Conservation (phyloP, 1,140 invertebrate species). For the Drosophila bocqueti region DNA sequence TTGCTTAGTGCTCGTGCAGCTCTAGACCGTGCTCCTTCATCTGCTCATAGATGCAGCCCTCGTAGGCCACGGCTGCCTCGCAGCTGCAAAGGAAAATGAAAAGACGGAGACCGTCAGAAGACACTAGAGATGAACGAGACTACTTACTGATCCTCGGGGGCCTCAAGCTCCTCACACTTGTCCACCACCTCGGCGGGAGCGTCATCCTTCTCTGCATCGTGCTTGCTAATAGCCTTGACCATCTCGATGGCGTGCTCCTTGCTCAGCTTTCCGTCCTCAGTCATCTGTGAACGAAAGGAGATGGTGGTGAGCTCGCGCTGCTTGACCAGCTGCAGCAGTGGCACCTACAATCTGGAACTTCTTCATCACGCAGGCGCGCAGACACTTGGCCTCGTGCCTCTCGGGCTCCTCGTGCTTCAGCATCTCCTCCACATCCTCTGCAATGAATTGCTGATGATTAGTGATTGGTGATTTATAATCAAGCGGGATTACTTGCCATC, state of each 20-base stretch:
- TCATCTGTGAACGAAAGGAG: slow-evolving; percentile 45
- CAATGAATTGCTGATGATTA: background rate
- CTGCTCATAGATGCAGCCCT: slow-evolving; percentile 59
- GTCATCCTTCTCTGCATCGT: slow-evolving; percentile 55
- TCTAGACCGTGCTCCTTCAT: slow-evolving; percentile 61
- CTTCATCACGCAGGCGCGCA: slow-evolving; percentile 74
- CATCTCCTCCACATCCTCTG: slow-evolving; percentile 69
- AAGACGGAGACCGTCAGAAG: background rate
- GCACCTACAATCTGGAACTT: slow-evolving; percentile 72
- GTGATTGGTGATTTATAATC: background rate
- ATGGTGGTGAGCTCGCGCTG: background rate
- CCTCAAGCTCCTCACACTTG: slow-evolving; percentile 56
- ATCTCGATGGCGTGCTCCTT: slow-evolving; percentile 59
- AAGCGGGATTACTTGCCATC: slow-evolving; percentile 48
- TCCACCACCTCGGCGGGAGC: slow-evolving; percentile 53
- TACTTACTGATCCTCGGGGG: slow-evolving; percentile 73
- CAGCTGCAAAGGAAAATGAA: slow-evolving; percentile 30
- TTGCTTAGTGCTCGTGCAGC: slow-evolving; percentile 31
- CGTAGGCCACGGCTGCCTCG: slow-evolving; percentile 56
- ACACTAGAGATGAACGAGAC: background rate
- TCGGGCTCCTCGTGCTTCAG: slow-evolving; percentile 51
- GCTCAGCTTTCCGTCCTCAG: slow-evolving; percentile 66
- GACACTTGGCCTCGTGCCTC: slow-evolving; percentile 63
- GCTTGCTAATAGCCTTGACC: slow-evolving; percentile 52
- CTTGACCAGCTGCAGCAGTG: background rate